phyloP scores from a whole-genome alignment of 2,797 vertebrate genomes.

The Alca torda region DNA sequence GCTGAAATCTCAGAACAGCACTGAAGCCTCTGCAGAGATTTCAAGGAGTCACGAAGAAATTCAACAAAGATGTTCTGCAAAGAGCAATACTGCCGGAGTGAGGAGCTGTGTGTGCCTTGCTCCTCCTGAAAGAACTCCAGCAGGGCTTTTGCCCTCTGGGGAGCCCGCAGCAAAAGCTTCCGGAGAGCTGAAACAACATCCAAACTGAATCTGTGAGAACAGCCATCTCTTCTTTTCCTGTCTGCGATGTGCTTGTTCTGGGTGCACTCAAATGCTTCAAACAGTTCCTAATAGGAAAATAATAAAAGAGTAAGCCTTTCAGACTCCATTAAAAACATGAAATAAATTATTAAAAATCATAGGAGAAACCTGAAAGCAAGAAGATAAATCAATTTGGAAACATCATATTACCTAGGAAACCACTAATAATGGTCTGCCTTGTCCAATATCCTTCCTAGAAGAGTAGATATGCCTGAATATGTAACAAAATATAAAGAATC shows the following conservation, averaged over 20 bases:
- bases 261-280: conserved; percentile 77
- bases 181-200: conserved; percentile 80
- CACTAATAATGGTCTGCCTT: background rate
- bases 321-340: background rate
- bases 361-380: background rate
- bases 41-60: conserved; percentile 81
- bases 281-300: conserved; percentile 83
- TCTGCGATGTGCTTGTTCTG: conserved; percentile 52
- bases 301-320: background rate
- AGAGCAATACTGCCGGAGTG: conserved; percentile 10
- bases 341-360: background rate
- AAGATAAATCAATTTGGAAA: background rate
- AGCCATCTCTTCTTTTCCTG: conserved; percentile 55
- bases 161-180: conserved; percentile 79
- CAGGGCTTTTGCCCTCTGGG: conserved; percentile 82
- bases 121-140: conserved; percentile 80
- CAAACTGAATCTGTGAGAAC: conserved; percentile 64
- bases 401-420: background rate
- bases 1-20: conserved; percentile 35
- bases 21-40: conserved; percentile 63
- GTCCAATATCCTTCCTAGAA: background rate
- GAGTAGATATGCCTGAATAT: background rate
- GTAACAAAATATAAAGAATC: background rate
- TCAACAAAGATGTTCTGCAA: conserved; percentile 84
- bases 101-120: background rate